These are phyloP conservation scores for Caenorhabditis briggsae DNA, from an alignment of 1,140 invertebrate species.

Conservation along the genomic window DNA sequence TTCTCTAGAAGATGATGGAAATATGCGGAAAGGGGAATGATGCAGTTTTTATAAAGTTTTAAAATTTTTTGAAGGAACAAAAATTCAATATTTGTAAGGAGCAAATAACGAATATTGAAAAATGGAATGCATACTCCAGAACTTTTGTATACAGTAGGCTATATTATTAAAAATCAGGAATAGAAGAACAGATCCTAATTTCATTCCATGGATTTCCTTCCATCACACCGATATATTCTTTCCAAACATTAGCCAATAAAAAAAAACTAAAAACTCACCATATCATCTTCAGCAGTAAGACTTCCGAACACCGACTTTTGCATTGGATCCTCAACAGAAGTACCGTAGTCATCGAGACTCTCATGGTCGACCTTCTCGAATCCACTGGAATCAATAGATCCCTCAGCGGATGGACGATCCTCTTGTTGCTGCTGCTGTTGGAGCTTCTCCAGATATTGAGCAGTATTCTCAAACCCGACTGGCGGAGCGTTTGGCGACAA, in stretches of 20 bases:
- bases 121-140: no score
- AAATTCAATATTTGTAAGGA: no score
- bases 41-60: not conserved
- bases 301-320: slow-evolving; percentile 60
- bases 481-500: slow-evolving; percentile 64
- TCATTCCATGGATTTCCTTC: not conserved
- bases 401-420: slow-evolving; percentile 54
- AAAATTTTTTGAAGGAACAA: not conserved
- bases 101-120: no score
- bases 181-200: no score
- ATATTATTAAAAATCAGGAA: no score
- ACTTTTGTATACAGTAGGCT: no score
- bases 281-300: slow-evolving; percentile 19
- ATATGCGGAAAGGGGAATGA: no score
- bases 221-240: not conserved
- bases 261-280: slow-evolving; percentile 47
- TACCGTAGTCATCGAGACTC: slow-evolving; percentile 49
- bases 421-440: slow-evolving; percentile 1
- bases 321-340: slow-evolving; percentile 59
- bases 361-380: slow-evolving; percentile 62
- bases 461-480: slow-evolving; percentile 58
- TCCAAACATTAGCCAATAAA: not conserved
- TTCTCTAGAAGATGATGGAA: not conserved
- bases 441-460: slow-evolving; percentile 43
- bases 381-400: slow-evolving; percentile 56